A percentile compares a stretch with the other conserved stretches of the same genome.
Conservation (phyloP, 2,113 vertebrate genomes). For the Apteryx owenii region DNA sequence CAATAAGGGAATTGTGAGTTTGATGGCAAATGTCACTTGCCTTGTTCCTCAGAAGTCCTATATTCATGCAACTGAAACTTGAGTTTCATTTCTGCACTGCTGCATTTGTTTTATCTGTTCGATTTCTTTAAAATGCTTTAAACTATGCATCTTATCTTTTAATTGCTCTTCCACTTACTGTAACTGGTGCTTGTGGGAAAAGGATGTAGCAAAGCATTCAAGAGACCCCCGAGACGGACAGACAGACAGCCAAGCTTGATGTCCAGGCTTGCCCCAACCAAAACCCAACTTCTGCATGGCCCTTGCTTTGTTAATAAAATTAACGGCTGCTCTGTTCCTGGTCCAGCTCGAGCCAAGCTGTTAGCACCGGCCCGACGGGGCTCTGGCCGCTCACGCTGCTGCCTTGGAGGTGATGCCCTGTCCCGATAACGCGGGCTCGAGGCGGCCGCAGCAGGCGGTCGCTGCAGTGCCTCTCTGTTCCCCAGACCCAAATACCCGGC, state of each 20-base stretch:
- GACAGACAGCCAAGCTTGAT: not conserved
- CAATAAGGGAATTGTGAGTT: not conserved
- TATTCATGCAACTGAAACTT: fast-evolving
- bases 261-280: not conserved
- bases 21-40: not conserved
- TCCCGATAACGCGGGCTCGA: too few species aligned
- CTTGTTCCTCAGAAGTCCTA: not conserved
- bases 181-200: fast-evolving
- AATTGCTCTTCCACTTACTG: not conserved
- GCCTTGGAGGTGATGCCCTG: too few species aligned
- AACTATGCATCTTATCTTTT: not conserved
- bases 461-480: not conserved
- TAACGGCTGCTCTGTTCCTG: not conserved
- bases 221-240: not conserved
- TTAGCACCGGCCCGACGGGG: not conserved
- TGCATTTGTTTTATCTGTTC: not conserved
- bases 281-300: not conserved
- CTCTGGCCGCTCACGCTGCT: too few species aligned
- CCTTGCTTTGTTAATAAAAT: not conserved
- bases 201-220: not conserved
- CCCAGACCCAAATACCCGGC: too few species aligned
- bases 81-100: fast-evolving
- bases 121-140: fast-evolving
- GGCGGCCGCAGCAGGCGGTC: too few species aligned
- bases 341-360: not conserved